Base-by-base conservation (phyloP, 2,797 vertebrate genomes). In the Onychomys torridus region DNA sequence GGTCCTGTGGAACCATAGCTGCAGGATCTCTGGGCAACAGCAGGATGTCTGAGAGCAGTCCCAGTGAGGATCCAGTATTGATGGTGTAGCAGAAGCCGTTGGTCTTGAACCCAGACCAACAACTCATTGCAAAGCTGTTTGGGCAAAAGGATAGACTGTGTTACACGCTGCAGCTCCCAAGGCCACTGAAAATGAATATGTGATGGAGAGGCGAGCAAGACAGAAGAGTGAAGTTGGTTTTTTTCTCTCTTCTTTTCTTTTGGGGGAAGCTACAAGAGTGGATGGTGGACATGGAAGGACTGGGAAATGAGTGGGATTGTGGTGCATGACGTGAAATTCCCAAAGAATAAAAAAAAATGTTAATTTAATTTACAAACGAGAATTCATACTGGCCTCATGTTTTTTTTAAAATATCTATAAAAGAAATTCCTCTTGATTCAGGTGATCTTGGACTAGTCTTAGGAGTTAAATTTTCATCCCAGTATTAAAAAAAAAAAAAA, bases 371-470 rank as follows among this genome's bases (percentile, higher is more conserved):
- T 71, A 55, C 1, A 10, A 71, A 71, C 11, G 6, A 75, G 0
- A 89, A 49, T 27, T 92, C 29, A 57, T 43, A 40, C 23, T 86
- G 49, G 25, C 5, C 55, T 34, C 27, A 17, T 79, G 16, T 40
- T 90, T 90, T 90, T 90, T 63, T 37, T 2, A 96, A 75, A 65
- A 95, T 27, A 0, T 0, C 23, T 84, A 43, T 73, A 65, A 91
- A 91, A 85, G 40, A 84, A 92, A 86, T 90, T 92, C 73, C 71
- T 23, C 21, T 63, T 83, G 85, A 46, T 40, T 93, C 73, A 85
- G 40, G 25, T 37, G 57, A 73, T 21, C 19, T 76, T 94, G 12
- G 6, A 40, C 17, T 25, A 83, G 27, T 2, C 25, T 90, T 89
- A 77, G 8, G 77, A 75, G 7, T 86, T 61, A 73, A 46, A 32